phyloP scores from a whole-genome alignment of 2,888 invertebrate genomes.

The Labia minor region DNA sequence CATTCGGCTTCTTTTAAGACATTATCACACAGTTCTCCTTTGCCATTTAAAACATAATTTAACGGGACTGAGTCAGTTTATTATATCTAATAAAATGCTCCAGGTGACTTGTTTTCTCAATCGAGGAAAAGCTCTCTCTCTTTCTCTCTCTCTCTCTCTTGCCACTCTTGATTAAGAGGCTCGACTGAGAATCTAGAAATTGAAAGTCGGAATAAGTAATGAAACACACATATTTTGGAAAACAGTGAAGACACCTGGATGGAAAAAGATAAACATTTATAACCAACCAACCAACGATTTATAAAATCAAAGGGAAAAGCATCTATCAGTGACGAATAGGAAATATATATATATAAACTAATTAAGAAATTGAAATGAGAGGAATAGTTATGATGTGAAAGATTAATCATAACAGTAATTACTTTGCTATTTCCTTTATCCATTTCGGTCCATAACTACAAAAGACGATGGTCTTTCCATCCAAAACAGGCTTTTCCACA shows the following conservation, averaged over 20 bases:
- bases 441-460: background rate
- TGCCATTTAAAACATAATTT: conserved; percentile 13
- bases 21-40: background rate
- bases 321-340: background rate
- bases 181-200: background rate
- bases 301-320: background rate
- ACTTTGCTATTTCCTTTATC: background rate
- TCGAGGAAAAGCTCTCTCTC: background rate
- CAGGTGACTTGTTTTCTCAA: background rate
- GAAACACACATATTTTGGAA: background rate
- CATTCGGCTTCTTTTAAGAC: conserved; percentile 3
- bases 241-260: background rate
- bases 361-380: background rate
- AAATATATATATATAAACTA: background rate
- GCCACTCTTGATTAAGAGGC: background rate
- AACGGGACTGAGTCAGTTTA: conserved; percentile 3
- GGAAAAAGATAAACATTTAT: background rate
- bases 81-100: conserved; percentile 1
- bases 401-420: conserved; percentile 4
- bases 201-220: background rate
- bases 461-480: too few species aligned
- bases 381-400: background rate
- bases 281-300: background rate
- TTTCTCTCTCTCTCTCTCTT: background rate
- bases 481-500: background rate